phyloP scores from a whole-genome alignment of 2,888 invertebrate species.

The Clivina fossor region DNA sequence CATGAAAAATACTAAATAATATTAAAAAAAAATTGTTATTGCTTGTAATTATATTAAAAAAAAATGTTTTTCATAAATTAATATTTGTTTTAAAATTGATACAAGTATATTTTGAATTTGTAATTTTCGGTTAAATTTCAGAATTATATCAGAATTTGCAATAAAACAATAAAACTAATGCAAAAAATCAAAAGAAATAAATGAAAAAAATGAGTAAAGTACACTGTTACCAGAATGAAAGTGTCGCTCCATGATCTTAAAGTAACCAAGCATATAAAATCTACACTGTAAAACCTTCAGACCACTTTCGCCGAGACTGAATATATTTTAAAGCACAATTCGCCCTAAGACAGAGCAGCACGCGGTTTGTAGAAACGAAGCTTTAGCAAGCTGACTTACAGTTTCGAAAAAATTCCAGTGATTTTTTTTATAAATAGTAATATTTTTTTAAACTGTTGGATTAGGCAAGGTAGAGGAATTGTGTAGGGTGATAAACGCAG shows the following conservation, averaged over 20 bases:
- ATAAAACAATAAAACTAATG: too few species aligned
- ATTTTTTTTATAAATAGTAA: conserved; percentile 6
- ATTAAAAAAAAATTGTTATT: too few species aligned
- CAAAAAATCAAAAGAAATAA: not conserved
- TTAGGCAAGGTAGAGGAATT: conserved; percentile 21
- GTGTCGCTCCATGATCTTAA: conserved; percentile 1
- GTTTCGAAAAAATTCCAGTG: conserved; percentile 23
- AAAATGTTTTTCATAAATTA: too few species aligned
- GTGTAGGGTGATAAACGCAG: conserved; percentile 26
- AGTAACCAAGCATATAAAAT: not conserved
- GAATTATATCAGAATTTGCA: too few species aligned
- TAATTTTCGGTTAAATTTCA: too few species aligned
- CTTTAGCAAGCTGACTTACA: conserved; percentile 9
- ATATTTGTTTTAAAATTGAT: too few species aligned
- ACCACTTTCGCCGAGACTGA: not conserved
- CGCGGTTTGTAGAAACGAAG: not conserved
- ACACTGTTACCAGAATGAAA: conserved; percentile 11
- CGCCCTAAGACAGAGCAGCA: too few species aligned
- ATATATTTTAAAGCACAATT: not conserved
- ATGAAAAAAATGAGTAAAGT: not conserved
- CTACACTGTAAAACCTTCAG: conserved; percentile 12
- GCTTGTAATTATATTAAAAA: too few species aligned
- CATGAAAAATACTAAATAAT: too few species aligned
- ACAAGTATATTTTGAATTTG: too few species aligned
- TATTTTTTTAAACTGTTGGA: conserved; percentile 27